Conservation (phyloP, 2,113 vertebrate genomes). For the Rhabdornis inornatus region DNA sequence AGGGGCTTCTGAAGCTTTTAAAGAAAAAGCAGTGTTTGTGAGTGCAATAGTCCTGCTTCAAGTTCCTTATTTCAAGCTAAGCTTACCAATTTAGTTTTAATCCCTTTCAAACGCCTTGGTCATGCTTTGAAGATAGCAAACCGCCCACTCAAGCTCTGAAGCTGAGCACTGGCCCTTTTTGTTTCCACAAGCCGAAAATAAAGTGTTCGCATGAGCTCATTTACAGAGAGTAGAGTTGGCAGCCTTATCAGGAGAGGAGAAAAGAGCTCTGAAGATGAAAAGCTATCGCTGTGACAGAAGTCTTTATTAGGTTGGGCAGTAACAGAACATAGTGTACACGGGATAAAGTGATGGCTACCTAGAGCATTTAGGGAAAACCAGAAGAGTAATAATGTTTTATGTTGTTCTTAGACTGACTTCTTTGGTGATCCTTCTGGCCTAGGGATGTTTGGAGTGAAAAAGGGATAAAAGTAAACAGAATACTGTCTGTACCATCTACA, state of each 20-base stretch:
- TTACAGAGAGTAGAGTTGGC: conserved; percentile 75
- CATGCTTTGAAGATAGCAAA: conserved; percentile 70
- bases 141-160: conserved; percentile 45
- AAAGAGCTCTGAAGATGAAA: conserved; percentile 77
- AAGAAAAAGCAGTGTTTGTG: neutral
- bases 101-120: conserved; percentile 63
- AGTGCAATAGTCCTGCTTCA: neutral
- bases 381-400: conserved; percentile 64
- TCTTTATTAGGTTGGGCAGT: conserved; percentile 80
- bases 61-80: conserved; percentile 24
- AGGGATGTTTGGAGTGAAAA: conserved; percentile 11
- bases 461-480: neutral
- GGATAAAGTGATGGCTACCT: conserved; percentile 69
- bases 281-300: conserved; percentile 73
- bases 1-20: neutral
- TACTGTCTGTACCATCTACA: neutral
- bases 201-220: conserved; percentile 76
- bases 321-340: conserved; percentile 60
- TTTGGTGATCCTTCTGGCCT: conserved; percentile 46
- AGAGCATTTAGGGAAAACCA: conserved; percentile 68
- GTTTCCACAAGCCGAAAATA: conserved; percentile 71
- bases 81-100: conserved; percentile 56
- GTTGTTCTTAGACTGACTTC: conserved; percentile 51
- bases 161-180: conserved; percentile 58
- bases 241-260: conserved; percentile 77